These are phyloP conservation scores for Anser cygnoides DNA, from an alignment of 2,113 vertebrate genomes.

Conservation along the genomic window DNA sequence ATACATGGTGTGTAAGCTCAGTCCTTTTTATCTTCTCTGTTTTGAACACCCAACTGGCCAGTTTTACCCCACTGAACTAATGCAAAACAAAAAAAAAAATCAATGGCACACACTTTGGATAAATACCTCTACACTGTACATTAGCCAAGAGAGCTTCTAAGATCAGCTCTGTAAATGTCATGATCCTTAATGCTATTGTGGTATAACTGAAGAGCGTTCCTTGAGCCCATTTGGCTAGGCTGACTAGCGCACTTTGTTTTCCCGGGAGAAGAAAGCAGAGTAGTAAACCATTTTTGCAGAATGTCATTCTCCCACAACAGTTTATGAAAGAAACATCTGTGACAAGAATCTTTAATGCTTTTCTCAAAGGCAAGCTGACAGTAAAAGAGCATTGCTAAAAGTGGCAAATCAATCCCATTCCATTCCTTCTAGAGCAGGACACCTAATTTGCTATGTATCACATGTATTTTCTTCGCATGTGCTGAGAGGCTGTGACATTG, in stretches of 20 bases:
- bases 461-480: slow-evolving; percentile 87
- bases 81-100: slow-evolving; percentile 60
- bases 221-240: slow-evolving; percentile 80
- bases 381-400: slow-evolving; percentile 81
- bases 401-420: slow-evolving; percentile 80
- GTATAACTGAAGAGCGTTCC: slow-evolving; percentile 78
- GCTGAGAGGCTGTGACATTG: slow-evolving; percentile 79
- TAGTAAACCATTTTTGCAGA: slow-evolving; percentile 84
- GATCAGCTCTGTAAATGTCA: slow-evolving; percentile 80
- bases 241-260: slow-evolving; percentile 79
- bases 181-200: slow-evolving; percentile 80
- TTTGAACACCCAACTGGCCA: slow-evolving; percentile 54
- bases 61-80: slow-evolving; percentile 61
- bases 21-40: slow-evolving; percentile 61
- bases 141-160: slow-evolving; percentile 79
- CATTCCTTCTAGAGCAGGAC: slow-evolving; percentile 77
- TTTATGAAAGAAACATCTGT: slow-evolving; percentile 91
- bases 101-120: slow-evolving; percentile 72
- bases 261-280: slow-evolving; percentile 81
- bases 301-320: slow-evolving; percentile 84
- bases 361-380: slow-evolving; percentile 81
- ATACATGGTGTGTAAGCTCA: slow-evolving; percentile 57
- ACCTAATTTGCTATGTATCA: slow-evolving; percentile 91
- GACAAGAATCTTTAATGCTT: slow-evolving; percentile 86
- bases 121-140: slow-evolving; percentile 75